These are phyloP conservation scores for Leucoraja ocellata DNA, from an alignment of 2,797 vertebrate species.

Conservation along the genomic window DNA sequence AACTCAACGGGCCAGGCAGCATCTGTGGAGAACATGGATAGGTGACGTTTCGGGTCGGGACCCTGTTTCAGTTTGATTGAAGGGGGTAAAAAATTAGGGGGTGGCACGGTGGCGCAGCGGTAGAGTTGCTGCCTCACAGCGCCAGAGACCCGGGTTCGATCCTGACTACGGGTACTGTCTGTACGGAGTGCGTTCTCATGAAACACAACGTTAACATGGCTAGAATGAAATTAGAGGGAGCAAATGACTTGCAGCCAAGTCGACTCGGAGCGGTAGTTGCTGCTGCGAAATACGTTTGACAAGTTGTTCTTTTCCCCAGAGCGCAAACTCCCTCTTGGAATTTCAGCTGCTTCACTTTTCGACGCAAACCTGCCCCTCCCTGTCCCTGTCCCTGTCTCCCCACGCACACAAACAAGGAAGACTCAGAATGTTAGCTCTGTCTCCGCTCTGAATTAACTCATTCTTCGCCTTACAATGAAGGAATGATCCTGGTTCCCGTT, in stretches of 20 bases:
- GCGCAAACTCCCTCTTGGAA: background rate
- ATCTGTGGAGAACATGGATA: too few relatives aligned
- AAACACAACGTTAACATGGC: too few relatives aligned
- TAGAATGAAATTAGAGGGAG: background rate
- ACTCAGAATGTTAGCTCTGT: background rate
- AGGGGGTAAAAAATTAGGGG: too few relatives aligned
- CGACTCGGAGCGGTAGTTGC: background rate
- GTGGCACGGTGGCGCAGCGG: too few relatives aligned
- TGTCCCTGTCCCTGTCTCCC: too few relatives aligned
- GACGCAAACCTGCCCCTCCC: background rate
- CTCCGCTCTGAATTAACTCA: slow-evolving; percentile 40
- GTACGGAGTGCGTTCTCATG: too few relatives aligned
- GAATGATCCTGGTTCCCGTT: slow-evolving; percentile 38
- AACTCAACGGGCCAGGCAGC: too few relatives aligned
- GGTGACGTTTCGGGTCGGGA: too few relatives aligned
- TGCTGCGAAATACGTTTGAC: background rate
- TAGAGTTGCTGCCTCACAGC: too few relatives aligned
- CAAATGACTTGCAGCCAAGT: background rate
- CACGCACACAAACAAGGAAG: background rate
- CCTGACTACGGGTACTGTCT: too few relatives aligned
- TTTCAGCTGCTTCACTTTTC: background rate
- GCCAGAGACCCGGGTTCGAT: too few relatives aligned
- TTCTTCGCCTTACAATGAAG: slow-evolving; percentile 44
- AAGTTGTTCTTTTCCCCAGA: background rate
- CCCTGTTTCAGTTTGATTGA: too few relatives aligned